These are phyloP conservation scores for Ischnura elegans DNA, from an alignment of 2,888 invertebrate genomes.

Conservation along the genomic window DNA sequence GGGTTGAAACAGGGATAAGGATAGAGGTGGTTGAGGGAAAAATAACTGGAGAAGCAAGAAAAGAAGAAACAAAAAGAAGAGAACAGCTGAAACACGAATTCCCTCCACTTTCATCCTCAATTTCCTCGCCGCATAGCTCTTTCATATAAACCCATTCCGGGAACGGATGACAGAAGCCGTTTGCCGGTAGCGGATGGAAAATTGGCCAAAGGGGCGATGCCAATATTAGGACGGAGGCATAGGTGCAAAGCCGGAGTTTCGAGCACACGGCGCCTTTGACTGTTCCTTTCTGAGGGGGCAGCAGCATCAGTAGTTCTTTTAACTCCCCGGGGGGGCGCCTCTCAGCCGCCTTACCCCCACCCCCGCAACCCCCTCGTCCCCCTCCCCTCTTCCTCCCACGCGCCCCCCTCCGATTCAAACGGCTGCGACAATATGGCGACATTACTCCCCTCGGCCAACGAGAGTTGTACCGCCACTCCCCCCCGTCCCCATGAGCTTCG, in stretches of 20 bases:
- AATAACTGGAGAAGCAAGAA: background rate
- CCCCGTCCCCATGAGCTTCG: background rate
- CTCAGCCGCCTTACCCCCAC: background rate
- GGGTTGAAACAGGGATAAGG: background rate
- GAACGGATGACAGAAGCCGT: background rate
- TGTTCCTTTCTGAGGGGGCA: background rate
- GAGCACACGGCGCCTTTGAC: background rate
- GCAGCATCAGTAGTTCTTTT: background rate
- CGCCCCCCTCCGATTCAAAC: background rate
- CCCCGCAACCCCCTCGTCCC: too few species aligned
- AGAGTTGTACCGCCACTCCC: background rate
- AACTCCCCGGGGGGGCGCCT: background rate
- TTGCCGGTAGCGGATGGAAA: background rate
- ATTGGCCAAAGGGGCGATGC: background rate
- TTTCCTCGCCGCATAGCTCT: background rate
- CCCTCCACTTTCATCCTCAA: background rate
- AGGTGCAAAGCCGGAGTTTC: background rate
- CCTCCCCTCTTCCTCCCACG: background rate
- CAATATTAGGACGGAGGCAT: background rate
- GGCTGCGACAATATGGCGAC: background rate
- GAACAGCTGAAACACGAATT: background rate
- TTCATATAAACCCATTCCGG: background rate
- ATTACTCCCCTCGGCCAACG: background rate
- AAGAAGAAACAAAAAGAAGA: background rate
- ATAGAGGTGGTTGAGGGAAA: background rate